Percentiles rank a stretch among this genome's conserved stretches.
Evolutionary conservation across 64 coral and sea anemone genomes (phyloP).

Genomic region (Anthopleura sola): DNA sequence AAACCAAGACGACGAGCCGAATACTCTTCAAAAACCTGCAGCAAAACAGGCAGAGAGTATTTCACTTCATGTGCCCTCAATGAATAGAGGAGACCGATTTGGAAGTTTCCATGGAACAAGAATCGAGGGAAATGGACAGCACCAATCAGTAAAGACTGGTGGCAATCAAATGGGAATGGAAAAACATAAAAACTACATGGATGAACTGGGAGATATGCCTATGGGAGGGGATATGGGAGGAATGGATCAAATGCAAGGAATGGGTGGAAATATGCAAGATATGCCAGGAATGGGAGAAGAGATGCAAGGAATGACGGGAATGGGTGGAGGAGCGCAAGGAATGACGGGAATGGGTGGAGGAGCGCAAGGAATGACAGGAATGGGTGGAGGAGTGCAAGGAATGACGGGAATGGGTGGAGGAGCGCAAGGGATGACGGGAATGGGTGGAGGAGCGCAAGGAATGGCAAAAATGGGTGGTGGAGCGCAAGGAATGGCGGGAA

Average conservation of each 20-base stretch:
- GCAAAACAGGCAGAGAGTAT: not conserved
- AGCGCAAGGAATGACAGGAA: not conserved
- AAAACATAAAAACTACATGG: not conserved
- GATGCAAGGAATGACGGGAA: not conserved
- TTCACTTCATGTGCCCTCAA: not conserved
- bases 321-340: not conserved
- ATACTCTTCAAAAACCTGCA: not conserved
- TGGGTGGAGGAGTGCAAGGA: not conserved
- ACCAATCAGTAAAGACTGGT: not conserved
- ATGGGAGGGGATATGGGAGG: not conserved
- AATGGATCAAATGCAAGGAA: not conserved
- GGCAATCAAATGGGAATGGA: not conserved
- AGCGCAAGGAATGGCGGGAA: not conserved
- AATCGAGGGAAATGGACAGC: not conserved
- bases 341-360: not conserved
- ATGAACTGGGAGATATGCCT: not conserved
- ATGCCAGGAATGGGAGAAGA: not conserved
- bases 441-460: not conserved
- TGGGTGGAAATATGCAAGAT: not conserved
- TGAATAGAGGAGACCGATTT: not conserved
- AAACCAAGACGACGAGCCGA: not conserved
- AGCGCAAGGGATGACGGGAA: not conserved
- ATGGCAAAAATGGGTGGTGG: not conserved
- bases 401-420: not conserved
- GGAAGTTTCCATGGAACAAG: not conserved